Evolutionary conservation across 2,888 invertebrate genomes (phyloP).

Genomic region (Eupeodes latifasciatus): DNA sequence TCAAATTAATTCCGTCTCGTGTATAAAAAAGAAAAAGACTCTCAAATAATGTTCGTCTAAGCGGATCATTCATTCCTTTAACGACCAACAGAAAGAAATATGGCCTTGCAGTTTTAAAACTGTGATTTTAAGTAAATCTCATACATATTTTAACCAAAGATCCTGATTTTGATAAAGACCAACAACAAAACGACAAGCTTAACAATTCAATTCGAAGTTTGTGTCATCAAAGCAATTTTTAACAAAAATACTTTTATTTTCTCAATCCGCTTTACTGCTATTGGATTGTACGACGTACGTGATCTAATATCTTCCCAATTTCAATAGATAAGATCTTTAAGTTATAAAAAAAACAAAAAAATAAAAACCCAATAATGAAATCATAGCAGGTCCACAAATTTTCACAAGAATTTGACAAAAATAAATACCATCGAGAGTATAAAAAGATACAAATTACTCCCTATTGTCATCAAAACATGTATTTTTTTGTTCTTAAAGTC

Average conservation of each 20-base stretch:
- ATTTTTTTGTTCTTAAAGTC: neutral
- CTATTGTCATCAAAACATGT: neutral
- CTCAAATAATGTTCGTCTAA: neutral
- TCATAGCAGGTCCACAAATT: constrained; percentile 26
- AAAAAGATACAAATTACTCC: too few relatives aligned
- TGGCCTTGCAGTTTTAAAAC: constrained; percentile 7
- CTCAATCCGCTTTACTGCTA: neutral
- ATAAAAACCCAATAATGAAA: neutral
- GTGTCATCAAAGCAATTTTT: neutral
- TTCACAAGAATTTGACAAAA: neutral
- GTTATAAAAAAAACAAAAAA: constrained; percentile 2
- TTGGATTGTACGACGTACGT: neutral
- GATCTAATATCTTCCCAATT: constrained; percentile 25
- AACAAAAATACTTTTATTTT: constrained; percentile 9
- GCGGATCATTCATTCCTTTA: neutral
- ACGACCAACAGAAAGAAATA: neutral
- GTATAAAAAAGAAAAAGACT: too few relatives aligned
- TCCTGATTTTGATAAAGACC: constrained; percentile 7
- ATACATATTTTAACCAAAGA: constrained; percentile 2
- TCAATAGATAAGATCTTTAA: constrained; percentile 38
- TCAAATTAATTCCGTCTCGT: too few relatives aligned
- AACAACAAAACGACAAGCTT: too few relatives aligned
- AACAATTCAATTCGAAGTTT: neutral
- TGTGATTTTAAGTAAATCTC: neutral
- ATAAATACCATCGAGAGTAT: too few relatives aligned